phyloP scores from a whole-genome alignment of 2,797 vertebrate genomes.

The Jordanella pulchra region DNA sequence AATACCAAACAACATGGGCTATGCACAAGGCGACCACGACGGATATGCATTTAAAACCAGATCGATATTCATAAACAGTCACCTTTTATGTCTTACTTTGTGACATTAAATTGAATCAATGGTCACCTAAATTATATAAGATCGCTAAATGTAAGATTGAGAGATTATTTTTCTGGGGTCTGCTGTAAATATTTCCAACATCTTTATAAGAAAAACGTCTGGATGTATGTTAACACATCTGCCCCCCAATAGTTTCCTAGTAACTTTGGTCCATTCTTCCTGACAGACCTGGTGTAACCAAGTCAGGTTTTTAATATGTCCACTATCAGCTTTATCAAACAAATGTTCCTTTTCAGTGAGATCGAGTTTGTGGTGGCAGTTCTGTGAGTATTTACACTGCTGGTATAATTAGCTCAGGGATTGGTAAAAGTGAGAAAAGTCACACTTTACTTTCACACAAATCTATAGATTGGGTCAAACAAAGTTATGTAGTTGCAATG shows the following conservation, averaged over 20 bases:
- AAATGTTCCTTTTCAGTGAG: background rate
- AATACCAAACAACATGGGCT: slow-evolving; percentile 5
- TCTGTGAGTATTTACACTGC: too few relatives aligned
- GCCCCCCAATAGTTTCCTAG: background rate
- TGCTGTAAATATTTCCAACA: background rate
- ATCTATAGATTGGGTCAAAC: too few relatives aligned
- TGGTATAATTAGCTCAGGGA: too few relatives aligned
- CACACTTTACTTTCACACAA: too few relatives aligned
- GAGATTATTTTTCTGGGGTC: background rate
- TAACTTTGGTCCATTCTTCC: background rate
- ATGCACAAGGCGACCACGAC: background rate
- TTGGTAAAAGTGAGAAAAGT: too few relatives aligned
- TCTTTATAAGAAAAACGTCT: background rate
- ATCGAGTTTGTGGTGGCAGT: background rate
- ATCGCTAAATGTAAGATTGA: background rate
- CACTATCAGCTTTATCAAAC: background rate
- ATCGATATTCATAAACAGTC: background rate
- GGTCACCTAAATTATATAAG: background rate
- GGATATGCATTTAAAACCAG: background rate
- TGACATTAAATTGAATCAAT: background rate
- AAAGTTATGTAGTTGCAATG: too few relatives aligned
- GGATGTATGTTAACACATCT: background rate
- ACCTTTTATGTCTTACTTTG: background rate
- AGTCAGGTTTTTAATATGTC: background rate
- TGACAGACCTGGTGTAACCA: background rate